A percentile compares a stretch with the other conserved stretches of the same genome.
These are phyloP conservation scores for Danio choprae DNA, from an alignment of 2,797 vertebrate species.

Conservation along the genomic window DNA sequence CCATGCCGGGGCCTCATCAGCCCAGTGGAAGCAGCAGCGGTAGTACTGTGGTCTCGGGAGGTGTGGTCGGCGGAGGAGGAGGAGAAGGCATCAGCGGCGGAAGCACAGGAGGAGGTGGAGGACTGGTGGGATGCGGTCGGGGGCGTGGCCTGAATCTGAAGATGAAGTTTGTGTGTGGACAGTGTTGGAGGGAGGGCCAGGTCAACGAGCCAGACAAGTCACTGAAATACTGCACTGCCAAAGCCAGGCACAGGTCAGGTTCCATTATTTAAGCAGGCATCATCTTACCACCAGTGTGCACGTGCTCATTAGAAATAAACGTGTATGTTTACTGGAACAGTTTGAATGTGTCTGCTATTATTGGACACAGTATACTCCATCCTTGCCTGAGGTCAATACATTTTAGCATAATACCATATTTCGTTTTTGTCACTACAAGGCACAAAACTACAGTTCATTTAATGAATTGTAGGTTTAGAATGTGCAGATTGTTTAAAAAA, in stretches of 20 bases:
- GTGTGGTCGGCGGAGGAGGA: constrained; percentile 62
- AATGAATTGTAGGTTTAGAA: too few relatives aligned
- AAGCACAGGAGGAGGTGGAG: constrained; percentile 66
- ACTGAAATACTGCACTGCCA: constrained; percentile 97
- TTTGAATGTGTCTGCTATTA: constrained; percentile 13
- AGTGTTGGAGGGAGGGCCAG: constrained; percentile 97
- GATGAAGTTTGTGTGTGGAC: constrained; percentile 98
- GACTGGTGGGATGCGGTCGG: constrained; percentile 67
- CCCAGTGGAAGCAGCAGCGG: constrained; percentile 65
- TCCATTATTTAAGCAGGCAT: background rate
- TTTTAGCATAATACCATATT: too few relatives aligned
- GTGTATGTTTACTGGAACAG: constrained; percentile 10
- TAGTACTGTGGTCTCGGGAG: constrained; percentile 65
- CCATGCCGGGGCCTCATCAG: constrained; percentile 76
- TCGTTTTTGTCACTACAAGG: too few relatives aligned
- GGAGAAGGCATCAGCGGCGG: constrained; percentile 50
- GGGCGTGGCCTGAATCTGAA: constrained; percentile 90
- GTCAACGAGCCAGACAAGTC: constrained; percentile 98
- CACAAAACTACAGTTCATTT: too few relatives aligned
- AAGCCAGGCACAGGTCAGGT: constrained; percentile 93
- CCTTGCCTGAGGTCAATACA: background rate
- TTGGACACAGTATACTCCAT: background rate
- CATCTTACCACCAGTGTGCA: background rate
- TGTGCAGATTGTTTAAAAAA: too few relatives aligned
- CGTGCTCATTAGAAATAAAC: background rate